Evolutionary conservation across 2,797 vertebrate genomes (phyloP).

Genomic region (Tokudaia tokunoshimensis): DNA sequence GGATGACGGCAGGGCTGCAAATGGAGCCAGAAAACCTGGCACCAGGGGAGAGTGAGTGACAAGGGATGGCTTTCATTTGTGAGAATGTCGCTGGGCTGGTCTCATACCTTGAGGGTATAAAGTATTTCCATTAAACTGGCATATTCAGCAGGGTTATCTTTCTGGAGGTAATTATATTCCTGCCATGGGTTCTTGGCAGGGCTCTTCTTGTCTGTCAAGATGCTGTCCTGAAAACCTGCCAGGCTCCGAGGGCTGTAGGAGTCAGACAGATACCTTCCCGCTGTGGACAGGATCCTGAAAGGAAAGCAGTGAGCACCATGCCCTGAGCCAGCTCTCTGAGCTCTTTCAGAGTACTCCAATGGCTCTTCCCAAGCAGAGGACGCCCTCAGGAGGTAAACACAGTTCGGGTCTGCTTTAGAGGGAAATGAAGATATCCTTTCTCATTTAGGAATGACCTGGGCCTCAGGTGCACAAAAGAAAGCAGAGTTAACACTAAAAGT

Average conservation of each 20-base stretch:
- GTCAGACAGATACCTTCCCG: constrained; percentile 95
- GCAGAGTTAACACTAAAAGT: neutral
- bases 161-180: constrained; percentile 97
- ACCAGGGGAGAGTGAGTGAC: neutral
- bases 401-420: neutral
- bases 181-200: constrained; percentile 96
- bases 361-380: neutral
- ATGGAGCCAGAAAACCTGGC: neutral
- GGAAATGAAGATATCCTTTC: neutral
- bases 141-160: constrained; percentile 92
- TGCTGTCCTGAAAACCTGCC: constrained; percentile 93
- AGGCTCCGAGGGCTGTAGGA: constrained; percentile 97
- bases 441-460: neutral
- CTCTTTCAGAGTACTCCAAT: neutral
- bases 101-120: constrained; percentile 95
- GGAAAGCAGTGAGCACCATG: neutral
- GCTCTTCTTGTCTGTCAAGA: constrained; percentile 91
- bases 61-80: neutral
- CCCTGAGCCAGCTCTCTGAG: neutral
- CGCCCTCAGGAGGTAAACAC: neutral
- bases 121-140: constrained; percentile 96
- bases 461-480: neutral
- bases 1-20: neutral
- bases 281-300: constrained; percentile 94
- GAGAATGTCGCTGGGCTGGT: constrained; percentile 12